Evolutionary conservation across 2,888 invertebrate species (phyloP).

Genomic region (Stegophylla sp.): DNA sequence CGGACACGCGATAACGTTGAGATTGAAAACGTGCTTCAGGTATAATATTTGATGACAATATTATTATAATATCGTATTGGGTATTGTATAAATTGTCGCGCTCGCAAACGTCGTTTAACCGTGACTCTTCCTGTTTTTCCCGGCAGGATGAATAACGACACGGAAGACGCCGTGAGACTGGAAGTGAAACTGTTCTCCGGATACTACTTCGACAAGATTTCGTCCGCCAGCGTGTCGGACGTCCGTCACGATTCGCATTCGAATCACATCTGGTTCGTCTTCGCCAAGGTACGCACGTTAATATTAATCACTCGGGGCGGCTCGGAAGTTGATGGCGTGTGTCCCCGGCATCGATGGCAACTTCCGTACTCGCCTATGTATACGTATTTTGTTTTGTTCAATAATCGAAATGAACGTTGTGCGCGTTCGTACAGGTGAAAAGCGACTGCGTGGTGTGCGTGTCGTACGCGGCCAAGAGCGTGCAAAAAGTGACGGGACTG

Average conservation of each 20-base stretch:
- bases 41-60: conserved; percentile 62
- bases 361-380: background rate
- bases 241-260: conserved; percentile 70
- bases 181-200: conserved; percentile 73
- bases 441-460: conserved; percentile 72
- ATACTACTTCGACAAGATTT: conserved; percentile 67
- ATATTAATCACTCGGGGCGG: background rate
- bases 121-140: conserved; percentile 37
- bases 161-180: conserved; percentile 71
- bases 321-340: no score
- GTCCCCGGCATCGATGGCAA: background rate
- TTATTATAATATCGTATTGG: no score
- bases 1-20: conserved; percentile 72
- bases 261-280: conserved; percentile 73
- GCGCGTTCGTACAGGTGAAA: conserved; percentile 68
- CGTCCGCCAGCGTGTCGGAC: conserved; percentile 66
- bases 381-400: conserved; percentile 16
- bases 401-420: no score
- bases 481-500: conserved; percentile 71
- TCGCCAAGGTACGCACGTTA: conserved; percentile 69
- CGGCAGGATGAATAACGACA: conserved; percentile 71
- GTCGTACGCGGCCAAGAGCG: conserved; percentile 70
- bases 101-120: no score
- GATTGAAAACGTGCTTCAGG: conserved; percentile 73
- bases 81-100: background rate